Base-by-base conservation (phyloP, 2,888 invertebrate species). In the Thereva unica region DNA sequence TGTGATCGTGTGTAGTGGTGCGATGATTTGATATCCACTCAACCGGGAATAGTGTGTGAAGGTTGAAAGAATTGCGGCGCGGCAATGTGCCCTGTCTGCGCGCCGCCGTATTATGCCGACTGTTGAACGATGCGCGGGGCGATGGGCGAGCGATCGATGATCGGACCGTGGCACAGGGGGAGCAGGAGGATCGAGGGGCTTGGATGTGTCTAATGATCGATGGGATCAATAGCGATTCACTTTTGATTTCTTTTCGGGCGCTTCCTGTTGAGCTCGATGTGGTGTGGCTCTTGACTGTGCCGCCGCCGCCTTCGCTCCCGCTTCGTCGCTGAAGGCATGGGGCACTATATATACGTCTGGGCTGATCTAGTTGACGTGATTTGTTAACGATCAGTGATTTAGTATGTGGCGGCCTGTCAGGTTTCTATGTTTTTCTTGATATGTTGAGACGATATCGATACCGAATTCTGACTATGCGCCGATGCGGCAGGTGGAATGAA, bases 1-100 rank as follows among this genome's bases (percentile, higher is more conserved):
- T 23, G 23, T 23, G 23, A 23, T 23, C 23, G 56, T 10, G 41
- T 45, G 57, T 9, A 37, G 55, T 23, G 38, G 38, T 37, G 47
- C 57, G 57, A 35, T 38, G 57, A 12, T 47, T 45, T 12, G 50
- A 61, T 61, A 49, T 61, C 41, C 41, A 40, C 50, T 61, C 50
- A 61, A 41, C 50, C 50, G 61, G 61, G 61, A 61, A 61, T 61
- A 50, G 50, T n/a, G 61, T 61, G 61, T 61, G 61, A 61, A 61
- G 61, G 61, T 50, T 61, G 61, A 42, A 40, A 50, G 34, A 47
- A 47, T 34, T 42, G 35, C 6, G 50, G 23, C 23, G 35, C 8
- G 50, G 12, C 7, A 47, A 34, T 6, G 35, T 7, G 45, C 35
- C 34, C 56, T 45, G 44, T 45, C 12, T 55, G 55, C 55, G 52